Evolutionary conservation across 1,140 invertebrate species (phyloP).

Genomic region (Mya arenaria): DNA sequence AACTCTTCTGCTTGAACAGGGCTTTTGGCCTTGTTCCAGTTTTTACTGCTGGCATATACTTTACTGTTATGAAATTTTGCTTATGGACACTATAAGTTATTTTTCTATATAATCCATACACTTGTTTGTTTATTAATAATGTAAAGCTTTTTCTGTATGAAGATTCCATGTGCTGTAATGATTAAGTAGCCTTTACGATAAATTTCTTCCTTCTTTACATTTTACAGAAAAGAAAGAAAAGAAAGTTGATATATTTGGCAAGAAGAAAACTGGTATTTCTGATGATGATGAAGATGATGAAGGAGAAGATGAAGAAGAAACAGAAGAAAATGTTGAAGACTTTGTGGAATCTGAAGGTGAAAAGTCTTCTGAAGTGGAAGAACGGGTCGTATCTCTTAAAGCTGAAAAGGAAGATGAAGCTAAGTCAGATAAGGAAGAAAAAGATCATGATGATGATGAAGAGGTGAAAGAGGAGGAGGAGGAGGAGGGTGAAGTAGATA

Average conservation of each 20-base stretch:
- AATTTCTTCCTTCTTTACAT: not conserved
- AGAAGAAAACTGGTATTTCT: slow-evolving; percentile 45
- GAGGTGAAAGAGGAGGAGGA: slow-evolving; percentile 37
- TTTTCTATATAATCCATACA: too few relatives aligned
- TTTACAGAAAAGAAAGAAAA: slow-evolving; percentile 34
- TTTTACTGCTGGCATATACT: too few relatives aligned
- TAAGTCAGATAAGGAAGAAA: slow-evolving; percentile 30
- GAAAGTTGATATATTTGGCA: slow-evolving; percentile 39
- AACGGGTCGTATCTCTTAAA: not conserved
- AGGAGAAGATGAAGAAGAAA: slow-evolving; percentile 32
- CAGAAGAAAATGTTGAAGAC: slow-evolving; percentile 1
- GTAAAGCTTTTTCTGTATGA: too few relatives aligned
- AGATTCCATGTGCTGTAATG: too few relatives aligned
- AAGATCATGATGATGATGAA: slow-evolving; percentile 35
- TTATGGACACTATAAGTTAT: too few relatives aligned
- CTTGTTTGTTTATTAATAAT: too few relatives aligned
- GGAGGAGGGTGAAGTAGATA: slow-evolving; percentile 38
- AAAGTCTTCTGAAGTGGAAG: not conserved
- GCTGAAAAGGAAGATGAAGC: slow-evolving; percentile 12
- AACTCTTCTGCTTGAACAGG: too few relatives aligned
- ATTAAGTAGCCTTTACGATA: not conserved
- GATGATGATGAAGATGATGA: slow-evolving; percentile 50
- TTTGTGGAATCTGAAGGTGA: not conserved
- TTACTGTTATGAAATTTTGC: too few relatives aligned
- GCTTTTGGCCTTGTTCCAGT: too few relatives aligned